These are phyloP conservation scores for Cyrtorhinus lividipennis DNA, from an alignment of 1,140 invertebrate genomes.

Conservation along the genomic window DNA sequence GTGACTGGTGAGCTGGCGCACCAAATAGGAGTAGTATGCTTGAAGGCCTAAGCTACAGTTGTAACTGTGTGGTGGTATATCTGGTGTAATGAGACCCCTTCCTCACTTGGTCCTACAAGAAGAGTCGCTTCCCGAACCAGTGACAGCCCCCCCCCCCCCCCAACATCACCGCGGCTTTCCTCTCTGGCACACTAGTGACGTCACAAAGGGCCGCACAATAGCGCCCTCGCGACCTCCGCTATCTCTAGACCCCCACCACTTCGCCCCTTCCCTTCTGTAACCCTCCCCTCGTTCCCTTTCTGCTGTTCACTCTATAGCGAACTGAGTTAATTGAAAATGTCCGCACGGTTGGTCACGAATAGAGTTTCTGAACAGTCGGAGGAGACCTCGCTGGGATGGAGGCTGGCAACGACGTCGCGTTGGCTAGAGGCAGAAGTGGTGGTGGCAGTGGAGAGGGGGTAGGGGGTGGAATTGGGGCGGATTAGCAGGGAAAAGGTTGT, in stretches of 20 bases:
- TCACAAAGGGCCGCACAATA: conserved; percentile 3
- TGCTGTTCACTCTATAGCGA: background rate
- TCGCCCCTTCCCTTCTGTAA: background rate
- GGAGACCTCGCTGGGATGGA: background rate
- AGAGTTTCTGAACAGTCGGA: conserved; percentile 7
- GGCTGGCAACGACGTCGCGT: background rate
- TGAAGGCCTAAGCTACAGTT: no score
- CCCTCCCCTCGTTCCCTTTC: background rate
- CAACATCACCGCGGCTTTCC: background rate
- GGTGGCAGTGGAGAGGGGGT: background rate
- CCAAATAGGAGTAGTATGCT: no score
- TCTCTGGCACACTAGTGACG: background rate
- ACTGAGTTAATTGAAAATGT: conserved; percentile 8
- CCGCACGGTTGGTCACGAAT: conserved; percentile 9
- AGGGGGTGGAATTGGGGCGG: no score
- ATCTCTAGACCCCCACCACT: background rate
- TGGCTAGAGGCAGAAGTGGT: background rate
- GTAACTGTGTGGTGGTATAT: background rate
- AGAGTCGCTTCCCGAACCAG: background rate
- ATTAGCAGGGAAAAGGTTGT: no score
- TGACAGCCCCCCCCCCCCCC: background rate
- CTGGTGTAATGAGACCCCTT: background rate
- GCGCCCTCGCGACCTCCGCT: conserved; percentile 8
- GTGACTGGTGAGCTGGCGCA: no score
- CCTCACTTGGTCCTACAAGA: background rate